Evolutionary conservation across 2,888 invertebrate species (phyloP).

Genomic region (Palloptera scutellata): DNA sequence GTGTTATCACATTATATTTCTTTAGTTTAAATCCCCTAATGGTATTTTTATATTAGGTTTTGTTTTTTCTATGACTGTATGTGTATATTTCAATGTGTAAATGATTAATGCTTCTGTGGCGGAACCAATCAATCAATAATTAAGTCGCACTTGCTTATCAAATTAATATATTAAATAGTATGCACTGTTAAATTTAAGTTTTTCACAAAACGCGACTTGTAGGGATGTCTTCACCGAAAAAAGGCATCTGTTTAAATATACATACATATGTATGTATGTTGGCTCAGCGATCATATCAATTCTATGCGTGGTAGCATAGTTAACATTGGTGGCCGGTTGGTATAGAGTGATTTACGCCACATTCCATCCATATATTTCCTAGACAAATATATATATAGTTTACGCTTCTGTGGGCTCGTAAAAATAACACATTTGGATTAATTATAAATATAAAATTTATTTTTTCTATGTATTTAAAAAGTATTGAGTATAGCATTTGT

Average conservation of each 20-base stretch:
- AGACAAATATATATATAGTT: no score
- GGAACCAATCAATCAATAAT: constrained; percentile 40
- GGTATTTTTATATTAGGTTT: no score
- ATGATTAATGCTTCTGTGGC: constrained; percentile 12
- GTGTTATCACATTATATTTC: neutral
- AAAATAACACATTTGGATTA: constrained; percentile 10
- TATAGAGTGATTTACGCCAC: neutral
- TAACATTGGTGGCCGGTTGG: neutral
- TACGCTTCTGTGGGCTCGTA: neutral
- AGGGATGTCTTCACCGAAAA: no score
- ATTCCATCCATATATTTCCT: no score
- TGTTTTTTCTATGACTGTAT: no score
- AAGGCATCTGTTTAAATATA: no score
- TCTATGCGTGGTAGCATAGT: neutral
- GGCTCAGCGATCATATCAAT: neutral
- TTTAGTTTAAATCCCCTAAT: no score
- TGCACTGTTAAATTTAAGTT: neutral
- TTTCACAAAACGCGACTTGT: no score
- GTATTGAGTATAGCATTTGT: neutral
- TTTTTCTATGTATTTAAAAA: neutral
- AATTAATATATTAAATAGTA: neutral
- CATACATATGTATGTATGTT: no score
- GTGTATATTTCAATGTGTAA: constrained; percentile 13
- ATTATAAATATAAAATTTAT: constrained; percentile 7
- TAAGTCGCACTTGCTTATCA: constrained; percentile 42